Evolutionary conservation across 1,140 invertebrate genomes (phyloP), one percentile per base, ranked within the genome.

Genomic region (Calosoma granatense): DNA sequence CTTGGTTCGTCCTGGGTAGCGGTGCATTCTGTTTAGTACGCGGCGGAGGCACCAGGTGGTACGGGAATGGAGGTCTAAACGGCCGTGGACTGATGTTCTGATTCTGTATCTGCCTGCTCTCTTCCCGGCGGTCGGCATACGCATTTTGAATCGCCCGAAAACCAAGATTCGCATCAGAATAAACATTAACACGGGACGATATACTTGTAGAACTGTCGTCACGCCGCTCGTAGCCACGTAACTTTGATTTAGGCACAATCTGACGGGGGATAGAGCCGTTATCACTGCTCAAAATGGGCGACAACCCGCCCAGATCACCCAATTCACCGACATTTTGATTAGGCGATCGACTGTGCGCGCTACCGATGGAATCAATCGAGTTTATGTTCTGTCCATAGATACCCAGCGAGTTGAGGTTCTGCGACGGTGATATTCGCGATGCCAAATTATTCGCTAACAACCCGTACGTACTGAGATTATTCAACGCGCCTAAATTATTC

Each of bases 1-100:
- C 70, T 67, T 73, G 74, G 60, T 70, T 64, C 63, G 69, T 62
- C 3, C 26, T 17, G 20, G 22, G 19, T 72, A 64, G 15, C 19
- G 17, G 17, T 57, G 47, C 22, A 36, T 64, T 61, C 26, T 63
- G 51, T 60, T 67, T 66, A 19, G 59, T 53, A 23, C 63, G 62
- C 9, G 64, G 64, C 2, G 65, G 64, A n/a, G 65, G 61, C 17
- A 63, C 54, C 9, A 67, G 55, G 36, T 64, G 65, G 54, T 66
- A 66, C 11, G 64, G 57, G 22, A 59, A 62, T 6, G 57, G 51
- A 17, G 41, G 41, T 17, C 15, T 9, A 17, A 47, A 47, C 3
- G 41, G 15, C 6, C 26, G 26, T 6, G 26, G 26, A n/a, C 26
- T 36, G 6, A 36, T 36, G 26, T 55, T 55, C 20, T 22, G 2